A percentile compares a stretch with the other conserved stretches of the same genome.
Evolutionary conservation across 2,113 vertebrate species (phyloP).

Genomic region (Myotis davidii): DNA sequence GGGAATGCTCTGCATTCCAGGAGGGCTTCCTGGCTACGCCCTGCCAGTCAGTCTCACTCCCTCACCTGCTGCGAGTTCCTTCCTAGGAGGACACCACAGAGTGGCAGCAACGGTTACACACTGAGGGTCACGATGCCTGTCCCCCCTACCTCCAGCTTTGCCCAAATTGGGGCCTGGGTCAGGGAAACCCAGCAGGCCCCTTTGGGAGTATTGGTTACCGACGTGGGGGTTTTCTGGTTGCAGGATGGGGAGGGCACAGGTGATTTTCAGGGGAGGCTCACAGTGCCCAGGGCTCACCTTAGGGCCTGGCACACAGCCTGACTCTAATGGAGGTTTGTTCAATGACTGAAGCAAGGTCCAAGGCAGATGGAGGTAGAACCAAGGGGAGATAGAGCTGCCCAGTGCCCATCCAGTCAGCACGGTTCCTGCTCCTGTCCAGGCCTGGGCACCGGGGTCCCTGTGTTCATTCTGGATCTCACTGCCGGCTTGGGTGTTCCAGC

Average conservation of each 20-base stretch:
- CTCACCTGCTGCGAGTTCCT: background rate
- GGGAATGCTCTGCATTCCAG: accelerated
- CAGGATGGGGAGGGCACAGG: background rate
- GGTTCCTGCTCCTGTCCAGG: background rate
- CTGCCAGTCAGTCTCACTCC: accelerated
- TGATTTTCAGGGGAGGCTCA: background rate
- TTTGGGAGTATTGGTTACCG: background rate
- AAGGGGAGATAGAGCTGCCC: background rate
- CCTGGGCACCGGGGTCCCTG: background rate
- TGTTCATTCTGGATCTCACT: accelerated
- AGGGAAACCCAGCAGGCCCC: accelerated
- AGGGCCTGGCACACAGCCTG: background rate
- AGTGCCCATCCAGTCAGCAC: accelerated
- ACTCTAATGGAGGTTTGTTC: background rate
- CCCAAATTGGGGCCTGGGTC: background rate
- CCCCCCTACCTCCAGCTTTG: background rate
- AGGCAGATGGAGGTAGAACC: background rate
- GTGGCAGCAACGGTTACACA: background rate
- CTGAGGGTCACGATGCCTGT: accelerated
- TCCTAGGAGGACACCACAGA: background rate
- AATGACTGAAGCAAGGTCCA: background rate
- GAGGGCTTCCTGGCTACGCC: background rate
- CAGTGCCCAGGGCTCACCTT: background rate
- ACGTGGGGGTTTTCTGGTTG: background rate
- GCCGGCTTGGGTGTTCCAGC: background rate